Conservation (phyloP, 2,113 vertebrate genomes). For the Silurus asotus region DNA sequence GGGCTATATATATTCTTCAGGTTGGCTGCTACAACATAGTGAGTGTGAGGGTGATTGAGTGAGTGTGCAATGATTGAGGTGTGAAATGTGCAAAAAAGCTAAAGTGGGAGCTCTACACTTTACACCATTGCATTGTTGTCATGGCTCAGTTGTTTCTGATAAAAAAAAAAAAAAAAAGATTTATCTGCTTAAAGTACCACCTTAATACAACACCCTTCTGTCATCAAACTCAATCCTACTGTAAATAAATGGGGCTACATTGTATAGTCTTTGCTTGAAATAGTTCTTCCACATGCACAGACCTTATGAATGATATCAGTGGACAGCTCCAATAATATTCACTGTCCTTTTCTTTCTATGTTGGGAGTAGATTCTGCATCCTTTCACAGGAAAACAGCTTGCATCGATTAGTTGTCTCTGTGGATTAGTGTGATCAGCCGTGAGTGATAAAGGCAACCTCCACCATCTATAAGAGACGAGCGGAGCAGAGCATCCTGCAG, state of each 20-base stretch:
- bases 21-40: not conserved
- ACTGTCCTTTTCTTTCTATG: conserved; percentile 20
- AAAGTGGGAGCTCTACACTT: not conserved
- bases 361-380: conserved; percentile 44
- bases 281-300: conserved; percentile 28
- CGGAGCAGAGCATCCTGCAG: conserved; percentile 2
- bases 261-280: not conserved
- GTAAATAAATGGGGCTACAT: not conserved
- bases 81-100: not conserved
- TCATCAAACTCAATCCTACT: not conserved
- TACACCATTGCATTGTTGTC: not conserved
- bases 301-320: conserved; percentile 33
- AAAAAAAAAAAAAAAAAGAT: not conserved
- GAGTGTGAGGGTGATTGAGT: not conserved
- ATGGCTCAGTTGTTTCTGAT: not conserved
- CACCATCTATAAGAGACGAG: conserved; percentile 32
- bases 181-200: not conserved
- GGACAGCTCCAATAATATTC: conserved; percentile 37
- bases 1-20: too few relatives aligned
- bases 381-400: conserved; percentile 41
- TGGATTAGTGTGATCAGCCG: conserved; percentile 47
- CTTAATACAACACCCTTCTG: not conserved
- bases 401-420: conserved; percentile 53
- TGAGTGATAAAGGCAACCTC: conserved; percentile 54
- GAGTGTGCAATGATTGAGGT: too few relatives aligned